Conservation (phyloP, 1,140 invertebrate species). For the Hesperophylax magnus region DNA sequence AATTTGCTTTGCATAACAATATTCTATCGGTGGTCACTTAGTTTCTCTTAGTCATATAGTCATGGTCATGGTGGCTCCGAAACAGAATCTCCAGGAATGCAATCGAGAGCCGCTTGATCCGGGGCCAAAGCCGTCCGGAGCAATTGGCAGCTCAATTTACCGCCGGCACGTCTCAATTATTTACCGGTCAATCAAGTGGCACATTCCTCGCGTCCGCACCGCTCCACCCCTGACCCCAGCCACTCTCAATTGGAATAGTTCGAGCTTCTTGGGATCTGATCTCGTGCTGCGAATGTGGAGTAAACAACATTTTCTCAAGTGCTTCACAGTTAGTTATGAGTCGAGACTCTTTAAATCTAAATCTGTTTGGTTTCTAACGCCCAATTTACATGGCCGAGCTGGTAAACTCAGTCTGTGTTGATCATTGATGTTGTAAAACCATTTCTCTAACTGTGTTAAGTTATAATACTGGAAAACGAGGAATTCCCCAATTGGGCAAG, state of each 20-base stretch:
- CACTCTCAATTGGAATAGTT: neutral
- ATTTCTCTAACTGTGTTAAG: too few relatives aligned
- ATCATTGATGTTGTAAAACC: too few relatives aligned
- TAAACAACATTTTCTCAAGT: too few relatives aligned
- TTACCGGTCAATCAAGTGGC: constrained; percentile 48
- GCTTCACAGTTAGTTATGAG: too few relatives aligned
- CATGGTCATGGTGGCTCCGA: neutral
- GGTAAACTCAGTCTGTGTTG: too few relatives aligned
- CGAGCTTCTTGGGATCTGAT: neutral
- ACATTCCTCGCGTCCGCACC: constrained; percentile 19
- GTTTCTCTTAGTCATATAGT: neutral
- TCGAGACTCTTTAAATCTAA: too few relatives aligned
- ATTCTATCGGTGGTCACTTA: too few relatives aligned
- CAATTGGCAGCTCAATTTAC: constrained; percentile 49
- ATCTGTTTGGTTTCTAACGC: too few relatives aligned
- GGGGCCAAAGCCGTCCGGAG: constrained; percentile 36
- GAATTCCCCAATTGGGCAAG: too few relatives aligned
- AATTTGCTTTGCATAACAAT: too few relatives aligned
- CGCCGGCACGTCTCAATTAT: constrained; percentile 48
- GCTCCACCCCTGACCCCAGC: constrained; percentile 6
- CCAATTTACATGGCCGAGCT: too few relatives aligned
- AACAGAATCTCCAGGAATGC: neutral
- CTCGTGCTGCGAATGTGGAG: neutral
- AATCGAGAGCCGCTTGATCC: constrained; percentile 16
- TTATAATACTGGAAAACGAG: too few relatives aligned